Conservation (phyloP, 2,797 vertebrate genomes). For the Ptychadena robeensis region DNA sequence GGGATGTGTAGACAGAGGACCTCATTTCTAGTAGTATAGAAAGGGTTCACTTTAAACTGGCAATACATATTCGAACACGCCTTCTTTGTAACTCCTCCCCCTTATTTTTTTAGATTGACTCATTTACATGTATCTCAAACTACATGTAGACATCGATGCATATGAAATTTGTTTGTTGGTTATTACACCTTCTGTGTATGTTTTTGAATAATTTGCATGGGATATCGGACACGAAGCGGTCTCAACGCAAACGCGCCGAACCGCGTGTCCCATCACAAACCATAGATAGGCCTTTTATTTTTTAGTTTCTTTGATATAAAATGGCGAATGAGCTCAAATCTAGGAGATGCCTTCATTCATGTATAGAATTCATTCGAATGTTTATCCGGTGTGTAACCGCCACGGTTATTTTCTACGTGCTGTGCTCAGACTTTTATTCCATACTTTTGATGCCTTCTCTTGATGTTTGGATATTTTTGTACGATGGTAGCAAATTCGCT, state of each 20-base stretch:
- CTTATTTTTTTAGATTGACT: background rate
- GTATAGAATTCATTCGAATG: background rate
- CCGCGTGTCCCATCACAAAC: background rate
- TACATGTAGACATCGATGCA: background rate
- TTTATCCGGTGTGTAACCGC: background rate
- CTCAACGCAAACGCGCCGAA: background rate
- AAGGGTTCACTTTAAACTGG: background rate
- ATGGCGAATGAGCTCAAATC: background rate
- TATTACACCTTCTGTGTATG: background rate
- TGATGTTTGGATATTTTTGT: background rate
- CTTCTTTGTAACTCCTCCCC: background rate
- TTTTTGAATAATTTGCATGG: background rate
- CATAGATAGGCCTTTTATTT: background rate
- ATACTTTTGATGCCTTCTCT: background rate
- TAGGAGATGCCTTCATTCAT: background rate
- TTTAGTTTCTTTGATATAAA: background rate
- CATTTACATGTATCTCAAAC: background rate
- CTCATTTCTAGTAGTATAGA: background rate
- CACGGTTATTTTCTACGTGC: background rate
- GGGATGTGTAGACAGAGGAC: background rate
- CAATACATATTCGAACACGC: background rate
- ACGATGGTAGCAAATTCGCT: background rate
- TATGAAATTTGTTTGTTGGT: slow-evolving; percentile 4
- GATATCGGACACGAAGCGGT: background rate
- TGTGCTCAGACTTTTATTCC: background rate